A percentile compares a stretch with the other conserved stretches of the same genome.
phyloP scores from a whole-genome alignment of 2,888 invertebrate genomes.

The Noctua janthina region DNA sequence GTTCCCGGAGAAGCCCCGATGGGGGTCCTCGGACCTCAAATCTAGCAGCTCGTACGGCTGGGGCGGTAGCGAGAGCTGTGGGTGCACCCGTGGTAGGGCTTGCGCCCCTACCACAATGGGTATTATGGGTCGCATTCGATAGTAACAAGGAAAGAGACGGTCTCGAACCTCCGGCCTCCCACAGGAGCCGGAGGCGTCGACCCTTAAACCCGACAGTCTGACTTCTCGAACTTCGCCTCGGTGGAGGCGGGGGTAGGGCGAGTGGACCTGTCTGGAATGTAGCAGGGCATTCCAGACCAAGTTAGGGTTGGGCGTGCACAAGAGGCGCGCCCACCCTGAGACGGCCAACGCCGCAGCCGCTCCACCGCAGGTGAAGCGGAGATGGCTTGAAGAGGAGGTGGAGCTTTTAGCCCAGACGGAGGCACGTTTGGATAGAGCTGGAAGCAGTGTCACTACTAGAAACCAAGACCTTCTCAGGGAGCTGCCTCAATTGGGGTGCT shows the following conservation, averaged over 20 bases:
- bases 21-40: constrained; percentile 2
- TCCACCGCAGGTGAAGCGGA: too few relatives aligned
- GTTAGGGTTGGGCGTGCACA: too few relatives aligned
- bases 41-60: neutral
- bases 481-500: constrained; percentile 17
- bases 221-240: constrained; percentile 17
- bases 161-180: constrained; percentile 16
- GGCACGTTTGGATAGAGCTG: too few relatives aligned
- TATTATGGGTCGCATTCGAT: too few relatives aligned
- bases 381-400: too few relatives aligned
- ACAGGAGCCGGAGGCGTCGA: constrained; percentile 28
- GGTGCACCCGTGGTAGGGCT: constrained; percentile 4
- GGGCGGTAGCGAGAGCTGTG: constrained; percentile 4
- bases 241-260: neutral
- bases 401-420: too few relatives aligned
- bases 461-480: rapidly evolving
- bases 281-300: too few relatives aligned
- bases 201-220: neutral
- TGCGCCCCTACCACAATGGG: neutral
- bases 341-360: too few relatives aligned
- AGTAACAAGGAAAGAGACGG: too few relatives aligned
- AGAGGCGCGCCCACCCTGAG: too few relatives aligned
- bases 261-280: neutral
- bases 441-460: rapidly evolving
- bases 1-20: constrained; percentile 7